phyloP scores from a whole-genome alignment of 2,797 vertebrate species.

The Eulemur coronatus region DNA sequence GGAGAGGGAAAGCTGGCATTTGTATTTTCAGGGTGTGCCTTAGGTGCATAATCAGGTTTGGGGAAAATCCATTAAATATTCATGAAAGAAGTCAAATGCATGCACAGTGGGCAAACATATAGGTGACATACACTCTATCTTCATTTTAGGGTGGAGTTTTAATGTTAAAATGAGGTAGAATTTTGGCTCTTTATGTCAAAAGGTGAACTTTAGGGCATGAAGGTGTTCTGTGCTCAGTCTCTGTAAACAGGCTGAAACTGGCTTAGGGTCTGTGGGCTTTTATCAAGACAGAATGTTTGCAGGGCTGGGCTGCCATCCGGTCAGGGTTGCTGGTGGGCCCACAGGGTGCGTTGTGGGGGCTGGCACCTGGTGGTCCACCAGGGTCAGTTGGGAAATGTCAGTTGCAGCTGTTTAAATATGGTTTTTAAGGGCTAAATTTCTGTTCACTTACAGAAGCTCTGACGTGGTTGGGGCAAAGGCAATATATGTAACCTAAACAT shows the following conservation, averaged over 20 bases:
- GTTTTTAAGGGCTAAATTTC: background rate
- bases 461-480: no score
- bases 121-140: background rate
- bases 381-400: background rate
- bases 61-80: background rate
- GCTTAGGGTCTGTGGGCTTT: background rate
- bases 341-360: background rate
- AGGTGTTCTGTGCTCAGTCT: background rate
- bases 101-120: background rate
- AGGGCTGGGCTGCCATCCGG: background rate
- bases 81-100: background rate
- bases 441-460: background rate
- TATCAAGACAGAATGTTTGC: background rate
- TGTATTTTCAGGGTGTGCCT: background rate
- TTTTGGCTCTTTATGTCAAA: background rate
- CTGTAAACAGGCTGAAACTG: background rate
- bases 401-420: background rate
- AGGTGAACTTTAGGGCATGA: background rate
- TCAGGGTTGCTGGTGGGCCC: background rate
- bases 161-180: background rate
- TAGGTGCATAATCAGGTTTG: background rate
- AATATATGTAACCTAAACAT: no score
- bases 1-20: background rate
- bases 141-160: background rate
- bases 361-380: background rate